phyloP scores from a whole-genome alignment of 2,888 invertebrate species.

The Germaria angustata region DNA sequence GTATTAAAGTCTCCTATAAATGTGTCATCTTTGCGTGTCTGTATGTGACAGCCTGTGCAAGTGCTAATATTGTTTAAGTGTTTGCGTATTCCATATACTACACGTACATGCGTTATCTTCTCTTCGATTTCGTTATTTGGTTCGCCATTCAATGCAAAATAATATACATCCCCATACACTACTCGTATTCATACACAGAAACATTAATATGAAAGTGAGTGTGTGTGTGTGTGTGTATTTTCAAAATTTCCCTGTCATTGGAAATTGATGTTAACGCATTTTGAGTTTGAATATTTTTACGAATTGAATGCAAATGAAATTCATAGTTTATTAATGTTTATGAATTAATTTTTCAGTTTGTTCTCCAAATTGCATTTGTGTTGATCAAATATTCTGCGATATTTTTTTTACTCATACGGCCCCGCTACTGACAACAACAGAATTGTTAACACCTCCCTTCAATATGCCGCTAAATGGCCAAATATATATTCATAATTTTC shows the following conservation, averaged over 20 bases:
- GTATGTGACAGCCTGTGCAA: too few species aligned
- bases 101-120: conserved; percentile 45
- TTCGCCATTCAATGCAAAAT: not conserved
- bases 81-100: conserved; percentile 38
- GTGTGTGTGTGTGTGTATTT: not conserved
- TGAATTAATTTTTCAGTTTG: not conserved
- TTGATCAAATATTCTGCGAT: not conserved
- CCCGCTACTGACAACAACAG: not conserved
- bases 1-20: too few species aligned
- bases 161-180: too few species aligned
- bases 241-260: not conserved
- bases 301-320: conserved; percentile 1
- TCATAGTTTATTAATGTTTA: conserved; percentile 14
- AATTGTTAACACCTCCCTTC: not conserved
- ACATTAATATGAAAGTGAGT: not conserved
- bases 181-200: too few species aligned
- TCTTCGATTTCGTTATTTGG: conserved; percentile 21
- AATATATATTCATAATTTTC: too few species aligned
- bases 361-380: not conserved
- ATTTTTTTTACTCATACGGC: not conserved
- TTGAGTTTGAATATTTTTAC: conserved; percentile 16
- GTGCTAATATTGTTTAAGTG: conserved; percentile 22
- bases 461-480: too few species aligned
- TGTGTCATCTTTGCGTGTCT: too few species aligned
- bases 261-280: not conserved